A percentile compares a stretch with the other conserved stretches of the same genome.
Conservation (phyloP, 2,888 invertebrate genomes). For the Sclerodermus sp. region DNA sequence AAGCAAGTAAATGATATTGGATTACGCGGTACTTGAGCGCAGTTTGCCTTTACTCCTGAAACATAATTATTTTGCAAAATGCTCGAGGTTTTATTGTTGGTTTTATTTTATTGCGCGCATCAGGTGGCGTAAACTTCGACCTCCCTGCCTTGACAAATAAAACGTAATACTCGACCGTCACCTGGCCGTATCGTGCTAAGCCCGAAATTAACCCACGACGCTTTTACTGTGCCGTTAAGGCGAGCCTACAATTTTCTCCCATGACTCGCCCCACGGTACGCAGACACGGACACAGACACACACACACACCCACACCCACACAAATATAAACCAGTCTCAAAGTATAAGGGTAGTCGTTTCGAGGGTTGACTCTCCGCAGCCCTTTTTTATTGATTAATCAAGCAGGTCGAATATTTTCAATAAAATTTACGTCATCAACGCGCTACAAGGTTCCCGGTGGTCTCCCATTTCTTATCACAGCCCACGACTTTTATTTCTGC, state of each 20-base stretch:
- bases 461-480: background rate
- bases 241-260: conserved; percentile 26
- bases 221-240: conserved; percentile 40
- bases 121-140: conserved; percentile 5
- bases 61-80: no score
- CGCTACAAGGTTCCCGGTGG: background rate
- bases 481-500: conserved; percentile 22
- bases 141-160: conserved; percentile 16
- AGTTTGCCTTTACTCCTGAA: no score
- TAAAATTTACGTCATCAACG: conserved; percentile 42
- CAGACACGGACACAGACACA: no score
- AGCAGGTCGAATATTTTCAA: conserved; percentile 42
- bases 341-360: conserved; percentile 14
- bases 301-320: no score
- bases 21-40: no score
- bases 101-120: conserved; percentile 4
- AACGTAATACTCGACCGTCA: conserved; percentile 26
- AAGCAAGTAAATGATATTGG: no score
- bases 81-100: background rate
- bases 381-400: conserved; percentile 43
- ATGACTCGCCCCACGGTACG: background rate
- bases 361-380: conserved; percentile 19
- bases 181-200: conserved; percentile 26
- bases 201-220: conserved; percentile 38
- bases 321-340: no score